These are phyloP conservation scores for Macquaria ambigua DNA, from an alignment of 2,113 vertebrate genomes.

Conservation along the genomic window DNA sequence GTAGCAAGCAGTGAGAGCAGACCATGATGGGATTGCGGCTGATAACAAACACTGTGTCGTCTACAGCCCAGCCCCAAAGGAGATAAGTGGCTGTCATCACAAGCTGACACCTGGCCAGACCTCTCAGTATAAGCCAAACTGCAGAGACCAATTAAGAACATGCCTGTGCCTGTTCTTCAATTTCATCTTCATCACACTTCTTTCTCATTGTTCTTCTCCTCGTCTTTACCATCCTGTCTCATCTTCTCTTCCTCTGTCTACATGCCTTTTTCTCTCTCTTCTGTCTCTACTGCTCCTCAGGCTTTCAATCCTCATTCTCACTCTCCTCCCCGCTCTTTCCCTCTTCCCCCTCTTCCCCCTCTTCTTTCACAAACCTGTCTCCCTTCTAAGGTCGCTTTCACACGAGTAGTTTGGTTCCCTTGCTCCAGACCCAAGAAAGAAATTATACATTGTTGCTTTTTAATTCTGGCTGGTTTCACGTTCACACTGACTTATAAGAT, in stretches of 20 bases:
- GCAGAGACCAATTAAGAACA: constrained; percentile 20
- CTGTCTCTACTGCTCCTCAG: not conserved
- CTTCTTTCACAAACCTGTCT: not conserved
- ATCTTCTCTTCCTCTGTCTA: not conserved
- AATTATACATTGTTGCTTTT: not conserved
- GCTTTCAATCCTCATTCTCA: not conserved
- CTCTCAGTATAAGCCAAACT: constrained; percentile 14
- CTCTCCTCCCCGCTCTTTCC: not conserved
- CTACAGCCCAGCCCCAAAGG: not conserved
- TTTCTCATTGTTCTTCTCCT: not conserved
- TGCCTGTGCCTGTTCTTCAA: not conserved
- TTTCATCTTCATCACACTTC: not conserved
- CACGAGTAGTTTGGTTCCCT: not conserved
- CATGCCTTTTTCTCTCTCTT: not conserved
- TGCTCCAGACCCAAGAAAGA: not conserved
- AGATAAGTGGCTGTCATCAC: constrained; percentile 53
- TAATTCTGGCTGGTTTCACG: not conserved
- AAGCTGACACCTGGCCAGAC: constrained; percentile 59
- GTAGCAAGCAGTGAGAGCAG: constrained; percentile 15
- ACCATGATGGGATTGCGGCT: constrained; percentile 11
- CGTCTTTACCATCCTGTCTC: not conserved
- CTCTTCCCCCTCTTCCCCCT: too few relatives aligned
- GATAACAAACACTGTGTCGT: constrained; percentile 24
- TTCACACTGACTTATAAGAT: not conserved
- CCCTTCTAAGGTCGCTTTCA: not conserved